Evolutionary conservation across 2,797 vertebrate species (phyloP).

Genomic region (Trichosurus vulpecula): DNA sequence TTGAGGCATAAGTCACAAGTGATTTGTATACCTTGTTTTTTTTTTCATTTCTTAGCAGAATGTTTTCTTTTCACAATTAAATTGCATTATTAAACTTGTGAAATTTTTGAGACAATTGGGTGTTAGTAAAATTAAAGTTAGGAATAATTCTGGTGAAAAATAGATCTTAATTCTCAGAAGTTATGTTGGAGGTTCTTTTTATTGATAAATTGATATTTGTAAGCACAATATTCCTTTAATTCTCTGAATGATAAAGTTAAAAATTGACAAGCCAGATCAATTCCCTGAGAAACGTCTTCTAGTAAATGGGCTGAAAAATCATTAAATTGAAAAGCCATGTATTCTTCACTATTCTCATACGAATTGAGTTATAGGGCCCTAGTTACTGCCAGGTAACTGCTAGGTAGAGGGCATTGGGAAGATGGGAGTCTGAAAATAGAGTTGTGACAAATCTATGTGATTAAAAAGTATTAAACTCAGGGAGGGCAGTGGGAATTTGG

Average conservation of each 20-base stretch:
- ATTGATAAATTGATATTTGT: background rate
- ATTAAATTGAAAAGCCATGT: constrained; percentile 16
- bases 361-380: background rate
- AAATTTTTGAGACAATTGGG: no score
- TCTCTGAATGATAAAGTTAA: background rate
- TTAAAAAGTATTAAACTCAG: constrained; percentile 20
- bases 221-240: background rate
- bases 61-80: background rate
- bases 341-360: background rate
- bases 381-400: background rate
- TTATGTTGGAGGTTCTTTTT: background rate
- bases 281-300: background rate
- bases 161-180: background rate
- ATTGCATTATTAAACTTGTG: background rate
- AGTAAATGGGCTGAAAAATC: constrained; percentile 18
- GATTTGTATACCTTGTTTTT: background rate
- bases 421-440: constrained; percentile 2
- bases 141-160: background rate
- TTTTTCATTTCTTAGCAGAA: background rate
- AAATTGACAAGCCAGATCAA: background rate
- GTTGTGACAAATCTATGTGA: constrained; percentile 37
- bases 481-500: constrained; percentile 20
- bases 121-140: background rate
- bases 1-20: background rate
- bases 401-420: background rate